Percentiles rank a stretch among this genome's conserved stretches.
phyloP scores from a whole-genome alignment of 2,797 vertebrate species.

The Novumbra hubbsi region DNA sequence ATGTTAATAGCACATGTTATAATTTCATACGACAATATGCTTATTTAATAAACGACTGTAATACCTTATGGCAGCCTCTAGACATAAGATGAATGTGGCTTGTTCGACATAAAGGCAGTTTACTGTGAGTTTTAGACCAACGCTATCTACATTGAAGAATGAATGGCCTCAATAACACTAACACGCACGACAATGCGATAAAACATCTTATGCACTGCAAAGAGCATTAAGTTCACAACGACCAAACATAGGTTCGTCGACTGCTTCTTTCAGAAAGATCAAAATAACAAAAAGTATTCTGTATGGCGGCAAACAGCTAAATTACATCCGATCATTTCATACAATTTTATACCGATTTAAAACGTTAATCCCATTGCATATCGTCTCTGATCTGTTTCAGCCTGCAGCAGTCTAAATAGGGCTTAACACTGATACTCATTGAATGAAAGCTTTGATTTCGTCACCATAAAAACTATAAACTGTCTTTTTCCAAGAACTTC shows the following conservation, averaged over 20 bases:
- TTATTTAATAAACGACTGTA: not conserved
- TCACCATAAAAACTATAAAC: slow-evolving; percentile 7
- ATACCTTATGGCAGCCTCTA: not conserved
- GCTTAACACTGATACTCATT: slow-evolving; percentile 21
- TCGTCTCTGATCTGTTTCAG: slow-evolving; percentile 14
- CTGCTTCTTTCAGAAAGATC: not conserved
- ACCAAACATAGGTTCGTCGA: not conserved
- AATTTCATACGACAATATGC: not conserved
- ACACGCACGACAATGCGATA: slow-evolving; percentile 20
- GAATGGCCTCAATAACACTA: slow-evolving; percentile 44
- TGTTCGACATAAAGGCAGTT: not conserved
- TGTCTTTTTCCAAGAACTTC: slow-evolving; percentile 24
- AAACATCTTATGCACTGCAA: slow-evolving; percentile 19
- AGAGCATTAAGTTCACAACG: slow-evolving; percentile 37
- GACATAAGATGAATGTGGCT: not conserved
- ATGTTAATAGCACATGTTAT: not conserved
- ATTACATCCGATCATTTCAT: not conserved
- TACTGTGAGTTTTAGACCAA: not conserved
- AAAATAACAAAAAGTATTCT: not conserved
- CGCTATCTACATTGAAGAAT: slow-evolving; percentile 41
- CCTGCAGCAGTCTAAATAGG: slow-evolving; percentile 24
- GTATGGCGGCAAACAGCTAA: not conserved
- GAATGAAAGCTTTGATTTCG: slow-evolving; percentile 41
- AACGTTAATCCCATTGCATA: slow-evolving; percentile 24
- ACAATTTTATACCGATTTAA: slow-evolving; percentile 22